These are phyloP conservation scores for Eufriesea mexicana DNA, from an alignment of 1,140 invertebrate genomes.

Conservation along the genomic window DNA sequence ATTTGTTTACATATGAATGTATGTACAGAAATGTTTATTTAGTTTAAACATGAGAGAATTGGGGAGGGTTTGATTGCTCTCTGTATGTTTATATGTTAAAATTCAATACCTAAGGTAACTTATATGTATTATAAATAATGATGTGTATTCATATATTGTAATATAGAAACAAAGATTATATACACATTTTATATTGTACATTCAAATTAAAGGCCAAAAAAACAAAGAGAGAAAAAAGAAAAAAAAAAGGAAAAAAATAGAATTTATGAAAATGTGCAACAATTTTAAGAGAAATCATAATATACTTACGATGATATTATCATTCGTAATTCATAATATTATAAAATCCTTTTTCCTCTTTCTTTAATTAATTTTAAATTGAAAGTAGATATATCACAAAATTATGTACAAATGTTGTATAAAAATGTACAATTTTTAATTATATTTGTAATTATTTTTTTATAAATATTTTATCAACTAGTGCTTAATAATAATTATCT, in stretches of 20 bases:
- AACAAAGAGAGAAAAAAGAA: not conserved
- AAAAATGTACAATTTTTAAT: conserved; percentile 33
- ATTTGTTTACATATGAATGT: not conserved
- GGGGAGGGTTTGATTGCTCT: conserved; percentile 19
- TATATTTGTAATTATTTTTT: conserved; percentile 36
- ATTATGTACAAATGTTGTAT: conserved; percentile 55
- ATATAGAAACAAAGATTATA: conserved; percentile 45
- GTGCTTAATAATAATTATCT: not conserved
- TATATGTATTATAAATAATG: conserved; percentile 48
- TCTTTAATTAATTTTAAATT: conserved; percentile 21
- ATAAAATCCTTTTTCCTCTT: not conserved
- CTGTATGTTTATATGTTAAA: conserved; percentile 34
- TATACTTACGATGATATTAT: conserved; percentile 10
- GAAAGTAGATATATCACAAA: conserved; percentile 5
- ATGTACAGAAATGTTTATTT: conserved; percentile 31
- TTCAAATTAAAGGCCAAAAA: conserved; percentile 29
- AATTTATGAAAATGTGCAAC: conserved; percentile 17
- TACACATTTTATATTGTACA: conserved; percentile 48
- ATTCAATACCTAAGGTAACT: conserved; percentile 38
- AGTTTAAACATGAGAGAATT: conserved; percentile 16
- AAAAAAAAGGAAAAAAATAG: not conserved
- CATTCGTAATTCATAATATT: not conserved
- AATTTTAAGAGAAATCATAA: conserved; percentile 1
- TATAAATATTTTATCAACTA: not conserved
- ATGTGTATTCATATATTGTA: conserved; percentile 54